Percentiles rank a stretch among this genome's conserved stretches.
These are phyloP conservation scores for Vimba vimba DNA, from an alignment of 2,113 vertebrate species.

Conservation along the genomic window DNA sequence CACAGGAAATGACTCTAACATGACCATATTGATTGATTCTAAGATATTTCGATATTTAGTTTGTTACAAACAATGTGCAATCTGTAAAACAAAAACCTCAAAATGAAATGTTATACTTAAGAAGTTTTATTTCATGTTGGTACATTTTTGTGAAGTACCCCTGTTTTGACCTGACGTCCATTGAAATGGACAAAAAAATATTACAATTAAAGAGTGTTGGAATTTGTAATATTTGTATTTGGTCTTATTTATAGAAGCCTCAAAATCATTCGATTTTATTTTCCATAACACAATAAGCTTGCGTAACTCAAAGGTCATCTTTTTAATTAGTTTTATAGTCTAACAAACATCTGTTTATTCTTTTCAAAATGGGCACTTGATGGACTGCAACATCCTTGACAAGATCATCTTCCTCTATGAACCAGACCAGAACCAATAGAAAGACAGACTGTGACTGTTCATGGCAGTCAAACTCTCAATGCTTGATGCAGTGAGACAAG, in stretches of 20 bases:
- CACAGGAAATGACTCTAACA: not conserved
- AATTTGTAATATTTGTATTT: too few species aligned
- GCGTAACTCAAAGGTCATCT: not conserved
- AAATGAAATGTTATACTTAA: too few species aligned
- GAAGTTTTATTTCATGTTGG: too few species aligned
- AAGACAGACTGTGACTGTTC: constrained; percentile 58
- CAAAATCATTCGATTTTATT: not conserved
- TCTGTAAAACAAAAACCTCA: too few species aligned
- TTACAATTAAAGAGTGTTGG: too few species aligned
- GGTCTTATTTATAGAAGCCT: too few species aligned
- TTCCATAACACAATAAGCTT: not conserved
- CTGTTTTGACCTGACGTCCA: too few species aligned
- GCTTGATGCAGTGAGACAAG: constrained; percentile 71
- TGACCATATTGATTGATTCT: too few species aligned
- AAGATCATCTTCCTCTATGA: constrained; percentile 4
- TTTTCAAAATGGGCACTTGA: not conserved
- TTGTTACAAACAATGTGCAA: too few species aligned
- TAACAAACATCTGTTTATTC: not conserved
- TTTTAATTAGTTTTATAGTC: not conserved
- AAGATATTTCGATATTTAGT: too few species aligned
- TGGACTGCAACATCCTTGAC: not conserved
- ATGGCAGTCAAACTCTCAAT: constrained; percentile 65
- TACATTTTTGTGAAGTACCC: too few species aligned
- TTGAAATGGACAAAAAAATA: too few species aligned
- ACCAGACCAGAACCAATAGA: constrained; percentile 28